Evolutionary conservation across 2,797 vertebrate genomes (phyloP).

Genomic region (Pseudomugil tenellus): DNA sequence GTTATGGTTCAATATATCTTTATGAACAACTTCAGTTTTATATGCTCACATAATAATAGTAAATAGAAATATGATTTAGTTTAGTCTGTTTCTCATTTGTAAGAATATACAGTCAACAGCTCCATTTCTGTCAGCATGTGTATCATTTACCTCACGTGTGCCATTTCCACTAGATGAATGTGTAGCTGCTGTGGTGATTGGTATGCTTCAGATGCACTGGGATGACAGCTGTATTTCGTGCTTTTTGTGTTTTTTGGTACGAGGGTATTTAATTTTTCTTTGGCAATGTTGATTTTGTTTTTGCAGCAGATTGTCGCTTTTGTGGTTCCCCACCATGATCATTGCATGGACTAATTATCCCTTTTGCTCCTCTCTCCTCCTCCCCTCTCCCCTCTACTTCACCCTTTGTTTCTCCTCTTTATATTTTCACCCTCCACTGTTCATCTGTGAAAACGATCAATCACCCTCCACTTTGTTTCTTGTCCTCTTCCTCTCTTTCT

Average conservation of each 20-base stretch:
- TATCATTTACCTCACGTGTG: slow-evolving; percentile 53
- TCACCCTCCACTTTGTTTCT: slow-evolving; percentile 55
- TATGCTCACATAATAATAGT: neutral
- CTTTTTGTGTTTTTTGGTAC: slow-evolving; percentile 68
- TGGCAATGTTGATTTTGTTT: slow-evolving; percentile 61
- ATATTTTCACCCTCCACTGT: slow-evolving; percentile 63
- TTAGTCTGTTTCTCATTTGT: neutral
- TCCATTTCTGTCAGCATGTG: slow-evolving; percentile 57
- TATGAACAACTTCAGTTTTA: neutral
- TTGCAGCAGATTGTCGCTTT: slow-evolving; percentile 75
- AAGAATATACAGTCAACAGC: slow-evolving; percentile 29
- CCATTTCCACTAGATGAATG: slow-evolving; percentile 56
- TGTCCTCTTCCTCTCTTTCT: slow-evolving; percentile 52
- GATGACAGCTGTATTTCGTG: slow-evolving; percentile 66
- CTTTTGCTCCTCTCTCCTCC: slow-evolving; percentile 69
- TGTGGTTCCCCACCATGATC: slow-evolving; percentile 84
- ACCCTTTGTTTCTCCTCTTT: slow-evolving; percentile 46
- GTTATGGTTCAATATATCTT: slow-evolving; percentile 16
- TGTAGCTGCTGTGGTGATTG: slow-evolving; percentile 72
- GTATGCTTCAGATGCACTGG: slow-evolving; percentile 70
- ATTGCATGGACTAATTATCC: slow-evolving; percentile 90
- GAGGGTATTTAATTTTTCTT: slow-evolving; percentile 46
- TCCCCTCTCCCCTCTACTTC: slow-evolving; percentile 34
- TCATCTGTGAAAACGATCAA: slow-evolving; percentile 73
- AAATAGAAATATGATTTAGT: neutral